Conservation (phyloP, 1,140 invertebrate species). For the Argopecten irradians region DNA sequence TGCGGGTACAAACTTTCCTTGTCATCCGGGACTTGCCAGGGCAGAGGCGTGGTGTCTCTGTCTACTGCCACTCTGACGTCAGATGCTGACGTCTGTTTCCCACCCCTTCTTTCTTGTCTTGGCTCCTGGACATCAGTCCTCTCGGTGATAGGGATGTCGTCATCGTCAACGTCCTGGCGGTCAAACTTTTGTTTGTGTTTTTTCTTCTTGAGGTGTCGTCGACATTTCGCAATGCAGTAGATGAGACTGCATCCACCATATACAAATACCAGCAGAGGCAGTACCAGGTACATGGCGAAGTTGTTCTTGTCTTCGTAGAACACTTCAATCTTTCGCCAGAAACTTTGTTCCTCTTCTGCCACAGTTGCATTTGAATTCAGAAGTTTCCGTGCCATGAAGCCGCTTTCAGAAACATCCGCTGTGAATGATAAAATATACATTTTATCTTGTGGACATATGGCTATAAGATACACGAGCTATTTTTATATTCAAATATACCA, state of each 20-base stretch:
- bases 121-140: background rate
- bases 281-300: conserved; percentile 66
- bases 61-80: conserved; percentile 50
- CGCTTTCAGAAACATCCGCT: background rate
- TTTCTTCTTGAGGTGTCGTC: conserved; percentile 48
- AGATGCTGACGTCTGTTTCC: conserved; percentile 34
- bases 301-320: conserved; percentile 70
- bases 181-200: conserved; percentile 40
- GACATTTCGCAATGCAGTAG: conserved; percentile 63
- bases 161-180: conserved; percentile 19
- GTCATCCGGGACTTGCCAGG: conserved; percentile 52
- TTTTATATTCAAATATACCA: too few relatives aligned
- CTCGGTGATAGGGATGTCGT: conserved; percentile 29
- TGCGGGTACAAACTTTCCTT: background rate
- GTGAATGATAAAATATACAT: background rate
- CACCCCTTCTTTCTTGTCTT: background rate
- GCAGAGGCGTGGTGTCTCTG: conserved; percentile 41
- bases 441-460: background rate
- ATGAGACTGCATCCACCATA: conserved; percentile 68
- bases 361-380: background rate
- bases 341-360: conserved; percentile 32
- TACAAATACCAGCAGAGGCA: conserved; percentile 63
- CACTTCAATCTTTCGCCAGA: conserved; percentile 54
- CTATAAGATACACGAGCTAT: too few relatives aligned
- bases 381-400: conserved; percentile 8